Evolutionary conservation across 2,888 invertebrate species (phyloP).

Genomic region (Acleris cristana): DNA sequence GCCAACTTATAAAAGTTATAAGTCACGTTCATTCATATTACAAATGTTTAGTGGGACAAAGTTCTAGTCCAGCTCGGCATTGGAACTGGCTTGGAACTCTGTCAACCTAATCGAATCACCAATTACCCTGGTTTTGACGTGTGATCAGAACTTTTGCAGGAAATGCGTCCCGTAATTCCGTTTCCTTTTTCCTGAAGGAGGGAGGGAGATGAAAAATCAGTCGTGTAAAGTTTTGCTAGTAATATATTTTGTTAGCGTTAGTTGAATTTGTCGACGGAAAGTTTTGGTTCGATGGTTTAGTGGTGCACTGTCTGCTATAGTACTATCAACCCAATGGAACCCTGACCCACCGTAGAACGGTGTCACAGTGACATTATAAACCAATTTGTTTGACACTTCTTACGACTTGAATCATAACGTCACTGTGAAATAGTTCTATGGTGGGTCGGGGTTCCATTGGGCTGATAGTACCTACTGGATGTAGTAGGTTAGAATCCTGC

Average conservation of each 20-base stretch:
- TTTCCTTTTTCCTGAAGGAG: slow-evolving; percentile 9
- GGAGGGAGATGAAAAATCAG: background rate
- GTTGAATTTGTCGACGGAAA: background rate
- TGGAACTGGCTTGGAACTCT: slow-evolving; percentile 39
- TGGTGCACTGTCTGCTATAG: too few relatives aligned
- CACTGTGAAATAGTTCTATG: too few relatives aligned
- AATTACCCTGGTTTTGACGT: slow-evolving; percentile 38
- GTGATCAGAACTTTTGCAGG: slow-evolving; percentile 34
- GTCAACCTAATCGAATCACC: slow-evolving; percentile 40
- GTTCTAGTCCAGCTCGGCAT: slow-evolving; percentile 37
- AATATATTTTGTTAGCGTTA: slow-evolving; percentile 13
- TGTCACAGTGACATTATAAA: too few relatives aligned
- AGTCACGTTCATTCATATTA: slow-evolving; percentile 25
- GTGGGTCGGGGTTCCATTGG: too few relatives aligned
- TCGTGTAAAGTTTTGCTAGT: slow-evolving; percentile 18
- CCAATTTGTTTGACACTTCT: too few relatives aligned
- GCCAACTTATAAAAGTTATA: slow-evolving; percentile 12
- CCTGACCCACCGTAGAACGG: too few relatives aligned
- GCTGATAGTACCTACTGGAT: too few relatives aligned
- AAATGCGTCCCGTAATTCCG: slow-evolving; percentile 13
- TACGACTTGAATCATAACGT: too few relatives aligned
- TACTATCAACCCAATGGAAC: too few relatives aligned
- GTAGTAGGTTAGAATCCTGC: too few relatives aligned
- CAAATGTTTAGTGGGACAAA: slow-evolving; percentile 19
- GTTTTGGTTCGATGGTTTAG: background rate